A percentile compares a stretch with the other conserved stretches of the same genome.
These are phyloP conservation scores for Urocyon cinereoargenteus DNA, from an alignment of 2,797 vertebrate species.

Conservation along the genomic window DNA sequence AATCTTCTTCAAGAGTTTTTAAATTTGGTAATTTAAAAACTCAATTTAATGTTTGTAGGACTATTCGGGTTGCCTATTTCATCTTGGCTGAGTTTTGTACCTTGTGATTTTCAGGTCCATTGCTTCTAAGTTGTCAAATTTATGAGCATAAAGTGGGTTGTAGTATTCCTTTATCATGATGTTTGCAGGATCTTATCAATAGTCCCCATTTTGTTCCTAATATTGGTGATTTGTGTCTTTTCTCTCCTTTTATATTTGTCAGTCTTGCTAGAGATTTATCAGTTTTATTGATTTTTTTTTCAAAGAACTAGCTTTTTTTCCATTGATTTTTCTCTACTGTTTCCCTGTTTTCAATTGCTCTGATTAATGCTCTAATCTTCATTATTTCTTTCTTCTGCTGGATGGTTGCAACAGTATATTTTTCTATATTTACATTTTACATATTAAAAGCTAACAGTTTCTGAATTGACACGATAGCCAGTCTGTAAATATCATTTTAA, in stretches of 20 bases:
- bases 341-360: slow-evolving; percentile 47
- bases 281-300: slow-evolving; percentile 57
- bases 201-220: not conserved
- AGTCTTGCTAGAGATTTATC: slow-evolving; percentile 6
- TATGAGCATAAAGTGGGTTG: slow-evolving; percentile 16
- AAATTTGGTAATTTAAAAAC: too few relatives aligned
- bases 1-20: slow-evolving; percentile 23
- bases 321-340: slow-evolving; percentile 58
- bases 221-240: not conserved
- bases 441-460: slow-evolving; percentile 53
- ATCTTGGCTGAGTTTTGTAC: slow-evolving; percentile 4
- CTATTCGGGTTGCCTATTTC: not conserved
- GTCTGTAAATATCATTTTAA: not conserved
- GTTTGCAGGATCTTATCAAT: not conserved
- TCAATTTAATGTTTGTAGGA: not conserved
- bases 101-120: slow-evolving; percentile 49
- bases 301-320: slow-evolving; percentile 32
- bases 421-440: slow-evolving; percentile 5
- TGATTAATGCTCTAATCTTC: slow-evolving; percentile 38
- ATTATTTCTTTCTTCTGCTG: slow-evolving; percentile 51
- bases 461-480: not conserved
- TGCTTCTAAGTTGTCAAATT: slow-evolving; percentile 57
- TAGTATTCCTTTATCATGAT: not conserved
- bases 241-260: not conserved
- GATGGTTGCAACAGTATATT: not conserved